Evolutionary conservation across 2,888 invertebrate species (phyloP).

Genomic region (Nasonovia ribisnigri): DNA sequence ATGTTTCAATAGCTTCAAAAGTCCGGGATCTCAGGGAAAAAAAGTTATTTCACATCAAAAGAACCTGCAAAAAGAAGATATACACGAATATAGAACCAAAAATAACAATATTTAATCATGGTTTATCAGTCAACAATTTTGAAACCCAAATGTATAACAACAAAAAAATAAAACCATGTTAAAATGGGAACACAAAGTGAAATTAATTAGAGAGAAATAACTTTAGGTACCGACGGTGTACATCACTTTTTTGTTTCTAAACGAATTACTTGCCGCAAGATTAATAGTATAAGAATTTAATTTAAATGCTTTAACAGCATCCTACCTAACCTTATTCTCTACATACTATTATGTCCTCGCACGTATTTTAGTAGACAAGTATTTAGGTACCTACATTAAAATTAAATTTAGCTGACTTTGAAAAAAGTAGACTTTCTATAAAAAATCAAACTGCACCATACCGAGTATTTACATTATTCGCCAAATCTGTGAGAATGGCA

Average conservation of each 20-base stretch:
- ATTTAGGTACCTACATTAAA: background rate
- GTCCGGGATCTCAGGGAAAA: background rate
- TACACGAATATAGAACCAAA: background rate
- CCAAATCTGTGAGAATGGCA: background rate
- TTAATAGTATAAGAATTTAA: background rate
- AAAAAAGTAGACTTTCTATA: background rate
- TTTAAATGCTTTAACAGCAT: background rate
- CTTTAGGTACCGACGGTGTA: background rate
- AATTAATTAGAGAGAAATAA: background rate
- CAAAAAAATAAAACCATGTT: background rate
- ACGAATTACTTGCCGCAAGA: background rate
- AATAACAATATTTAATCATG: background rate
- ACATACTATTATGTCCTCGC: background rate
- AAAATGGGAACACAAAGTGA: background rate
- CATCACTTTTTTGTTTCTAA: background rate
- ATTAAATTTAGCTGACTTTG: background rate
- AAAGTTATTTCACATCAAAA: background rate
- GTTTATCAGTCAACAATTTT: background rate
- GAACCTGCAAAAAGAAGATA: background rate
- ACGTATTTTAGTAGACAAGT: background rate
- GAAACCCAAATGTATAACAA: background rate
- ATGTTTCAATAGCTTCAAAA: slow-evolving; percentile 9
- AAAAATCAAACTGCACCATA: background rate
- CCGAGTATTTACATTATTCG: background rate
- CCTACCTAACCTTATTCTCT: background rate